Conservation (phyloP, 2,888 invertebrate genomes). For the Drosophila ustulata region DNA sequence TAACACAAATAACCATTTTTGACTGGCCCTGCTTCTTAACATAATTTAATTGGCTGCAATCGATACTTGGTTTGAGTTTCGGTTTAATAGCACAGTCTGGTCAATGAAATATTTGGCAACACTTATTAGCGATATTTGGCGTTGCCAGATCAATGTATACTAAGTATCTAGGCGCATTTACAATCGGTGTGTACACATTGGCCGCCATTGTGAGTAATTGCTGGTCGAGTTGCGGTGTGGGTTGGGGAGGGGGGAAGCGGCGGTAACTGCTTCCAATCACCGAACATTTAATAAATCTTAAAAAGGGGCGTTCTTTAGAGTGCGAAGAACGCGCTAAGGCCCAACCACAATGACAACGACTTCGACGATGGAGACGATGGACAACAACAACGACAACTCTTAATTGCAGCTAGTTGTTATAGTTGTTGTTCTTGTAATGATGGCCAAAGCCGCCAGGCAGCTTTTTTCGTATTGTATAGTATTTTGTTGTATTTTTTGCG, state of each 20-base stretch:
- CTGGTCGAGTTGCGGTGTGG: no score
- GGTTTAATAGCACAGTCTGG: no score
- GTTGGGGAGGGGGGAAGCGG: not conserved
- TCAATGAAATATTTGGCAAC: no score
- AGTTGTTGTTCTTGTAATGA: constrained; percentile 58
- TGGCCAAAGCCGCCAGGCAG: constrained; percentile 56
- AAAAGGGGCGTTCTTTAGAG: constrained; percentile 60
- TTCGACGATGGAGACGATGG: constrained; percentile 14
- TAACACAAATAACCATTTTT: no score
- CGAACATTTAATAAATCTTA: constrained; percentile 71
- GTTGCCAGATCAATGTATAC: no score
- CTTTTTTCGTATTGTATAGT: constrained; percentile 26
- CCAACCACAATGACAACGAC: constrained; percentile 17
- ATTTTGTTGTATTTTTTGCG: not conserved
- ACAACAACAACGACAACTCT: constrained; percentile 41
- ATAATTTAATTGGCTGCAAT: no score
- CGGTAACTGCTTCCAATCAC: constrained; percentile 61
- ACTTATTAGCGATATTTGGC: no score
- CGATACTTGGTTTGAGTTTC: no score
- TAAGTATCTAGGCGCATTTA: no score
- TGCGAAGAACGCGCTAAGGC: constrained; percentile 25
- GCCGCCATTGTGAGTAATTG: no score
- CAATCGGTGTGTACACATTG: no score
- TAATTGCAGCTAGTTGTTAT: constrained; percentile 70
- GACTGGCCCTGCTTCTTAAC: no score